These are phyloP conservation scores for Orbicella faveolata DNA, from an alignment of 64 coral and sea anemone species.

Conservation along the genomic window DNA sequence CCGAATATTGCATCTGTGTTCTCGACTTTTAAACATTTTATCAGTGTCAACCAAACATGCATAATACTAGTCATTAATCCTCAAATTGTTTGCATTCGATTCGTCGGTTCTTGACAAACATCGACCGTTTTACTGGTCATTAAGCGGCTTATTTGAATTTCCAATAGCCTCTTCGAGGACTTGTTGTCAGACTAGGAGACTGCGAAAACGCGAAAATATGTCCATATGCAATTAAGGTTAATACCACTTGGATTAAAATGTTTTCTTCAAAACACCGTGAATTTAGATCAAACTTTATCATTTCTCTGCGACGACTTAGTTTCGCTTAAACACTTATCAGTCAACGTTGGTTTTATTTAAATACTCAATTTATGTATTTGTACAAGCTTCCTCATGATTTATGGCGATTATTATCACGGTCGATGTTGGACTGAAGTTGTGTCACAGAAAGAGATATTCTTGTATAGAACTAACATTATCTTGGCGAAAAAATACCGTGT, in stretches of 20 bases:
- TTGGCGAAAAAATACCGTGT: too few species aligned
- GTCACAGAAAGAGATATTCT: too few species aligned
- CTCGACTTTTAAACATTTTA: background rate
- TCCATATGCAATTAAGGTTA: background rate
- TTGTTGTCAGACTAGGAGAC: background rate
- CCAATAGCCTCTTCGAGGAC: background rate
- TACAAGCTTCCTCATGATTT: background rate
- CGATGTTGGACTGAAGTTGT: too few species aligned
- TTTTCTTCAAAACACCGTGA: too few species aligned
- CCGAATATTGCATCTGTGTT: background rate
- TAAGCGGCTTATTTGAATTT: conserved; percentile 6
- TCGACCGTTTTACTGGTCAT: background rate
- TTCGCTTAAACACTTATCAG: background rate
- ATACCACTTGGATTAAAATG: background rate
- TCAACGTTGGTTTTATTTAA: background rate
- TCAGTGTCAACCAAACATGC: too few species aligned
- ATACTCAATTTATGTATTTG: background rate
- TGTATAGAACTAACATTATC: too few species aligned
- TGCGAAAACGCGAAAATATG: background rate
- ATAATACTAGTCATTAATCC: background rate
- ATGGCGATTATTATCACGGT: background rate
- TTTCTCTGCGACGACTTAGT: background rate
- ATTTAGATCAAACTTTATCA: too few species aligned
- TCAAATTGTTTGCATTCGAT: background rate
- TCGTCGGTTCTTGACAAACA: conserved; percentile 18